phyloP scores from a whole-genome alignment of 1,140 invertebrate species.

The Procambarus clarkii region DNA sequence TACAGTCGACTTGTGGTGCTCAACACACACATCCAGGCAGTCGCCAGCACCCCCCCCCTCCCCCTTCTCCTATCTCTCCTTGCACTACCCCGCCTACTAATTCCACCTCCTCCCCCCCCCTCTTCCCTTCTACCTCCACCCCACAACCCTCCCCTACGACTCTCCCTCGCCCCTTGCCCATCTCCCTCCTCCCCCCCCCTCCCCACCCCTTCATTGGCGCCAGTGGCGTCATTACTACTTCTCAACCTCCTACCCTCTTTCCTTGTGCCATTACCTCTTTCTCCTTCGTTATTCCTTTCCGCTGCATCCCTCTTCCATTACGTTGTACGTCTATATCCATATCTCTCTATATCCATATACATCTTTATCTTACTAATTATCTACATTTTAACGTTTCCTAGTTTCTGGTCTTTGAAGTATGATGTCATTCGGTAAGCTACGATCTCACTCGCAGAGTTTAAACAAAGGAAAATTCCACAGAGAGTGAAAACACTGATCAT shows the following conservation, averaged over 20 bases:
- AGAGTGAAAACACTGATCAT: neutral
- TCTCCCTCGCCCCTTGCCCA: neutral
- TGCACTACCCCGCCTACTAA: neutral
- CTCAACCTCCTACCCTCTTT: neutral
- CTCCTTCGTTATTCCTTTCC: neutral
- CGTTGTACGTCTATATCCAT: neutral
- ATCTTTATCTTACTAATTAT: neutral
- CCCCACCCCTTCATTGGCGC: neutral
- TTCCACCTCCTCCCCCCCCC: neutral
- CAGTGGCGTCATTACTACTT: neutral
- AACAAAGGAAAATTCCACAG: neutral
- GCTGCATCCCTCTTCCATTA: conserved; percentile 5
- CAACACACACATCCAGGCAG: conserved; percentile 24
- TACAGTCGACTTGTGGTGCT: conserved; percentile 8
- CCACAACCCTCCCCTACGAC: neutral
- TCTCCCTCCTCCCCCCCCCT: neutral
- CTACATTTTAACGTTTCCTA: neutral
- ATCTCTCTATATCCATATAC: neutral
- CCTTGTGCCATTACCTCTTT: neutral
- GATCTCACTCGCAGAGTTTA: neutral
- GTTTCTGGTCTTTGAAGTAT: neutral
- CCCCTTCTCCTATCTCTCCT: neutral
- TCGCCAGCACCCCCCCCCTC: neutral
- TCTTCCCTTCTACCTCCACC: neutral
- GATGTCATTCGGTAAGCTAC: neutral